Base-by-base conservation (phyloP, 2,797 vertebrate genomes). In the Macropodus opercularis region DNA sequence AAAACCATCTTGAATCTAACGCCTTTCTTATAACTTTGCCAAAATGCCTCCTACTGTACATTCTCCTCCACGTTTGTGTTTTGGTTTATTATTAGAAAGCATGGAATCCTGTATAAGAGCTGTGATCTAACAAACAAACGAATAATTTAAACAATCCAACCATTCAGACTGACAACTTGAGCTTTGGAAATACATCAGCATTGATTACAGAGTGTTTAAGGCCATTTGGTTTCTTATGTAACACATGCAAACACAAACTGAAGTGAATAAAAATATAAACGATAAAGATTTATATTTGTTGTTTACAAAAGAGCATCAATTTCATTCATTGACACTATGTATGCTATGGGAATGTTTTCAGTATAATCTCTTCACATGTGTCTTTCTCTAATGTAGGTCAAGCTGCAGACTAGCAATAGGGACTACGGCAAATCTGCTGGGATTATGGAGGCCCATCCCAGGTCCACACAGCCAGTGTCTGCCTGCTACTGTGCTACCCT, bases 141-240 rank as follows among this genome's bases (percentile, higher is more conserved):
- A 63, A 77, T 35, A 65, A 66, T 74, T 26, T 5, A 34, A 68
- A 70, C 7, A 40, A 58, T 11, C 59, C 48, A 73, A 77, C 46
- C 38, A 64, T 31, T 48, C 27, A 70, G 19, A 77, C 38, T 42
- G 59, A 71, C 51, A 27, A 46, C 21, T 62, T 59, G 46, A 55
- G 81, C 84, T 91, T 86, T 87, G 84, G 80, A 86, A 80, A 87
- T 84, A 79, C 82, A 77, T 83, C 71, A 81, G 79, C 65, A 79
- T 46, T 77, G 51, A 79, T 72, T 59, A 78, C 60, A 80, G 77
- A 76, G 81, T 69, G 21, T 83, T 93, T 93, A 94, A 94, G 92
- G 93, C 92, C 89, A 89, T 90, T 61, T 89, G 90, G 92, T 90
- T 87, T 41, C 61, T 75, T 63, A 57, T 78, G 69, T 84, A 58